Evolutionary conservation across 1,140 invertebrate species (phyloP), one percentile per base, ranked within the genome.

Genomic region (Akabosia matsudoensis): DNA sequence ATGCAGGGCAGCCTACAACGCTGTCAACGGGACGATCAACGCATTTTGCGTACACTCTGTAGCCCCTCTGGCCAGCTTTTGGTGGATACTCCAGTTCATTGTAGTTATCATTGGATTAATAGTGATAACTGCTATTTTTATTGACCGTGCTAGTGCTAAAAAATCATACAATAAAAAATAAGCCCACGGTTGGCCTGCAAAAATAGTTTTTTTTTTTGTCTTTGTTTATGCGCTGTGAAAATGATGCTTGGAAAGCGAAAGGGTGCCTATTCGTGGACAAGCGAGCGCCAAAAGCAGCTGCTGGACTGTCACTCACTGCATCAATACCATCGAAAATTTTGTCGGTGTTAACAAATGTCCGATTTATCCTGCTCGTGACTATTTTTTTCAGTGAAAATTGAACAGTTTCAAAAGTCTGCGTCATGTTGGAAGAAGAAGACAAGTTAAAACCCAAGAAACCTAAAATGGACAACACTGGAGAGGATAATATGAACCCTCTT

Each of bases 31-130:
- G 13, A 61, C 54, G 14, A 4, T 61, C 14, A 22, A 4, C 7
- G 13, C 24, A 4, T 61, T 61, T 24, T 61, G 54, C 24, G 14
- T 16, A 4, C 13, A 22, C 4, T 16, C 24, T 22, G 14, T 24
- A 4, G 54, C 54, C 24, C 54, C 54, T n/a, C 13, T 61, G 7
- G 24, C 7, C 3, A 24, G 14, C 14, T 61, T 61, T 61, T 61
- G 54, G 54, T 61, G 54, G 54, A 61, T 61, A 10, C 54, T 61
- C 24, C 54, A 61, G 54, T 61, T n/a, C 24, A 14, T 61, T 22
- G 13, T 22, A 7, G 3, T 22, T 4, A 61, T 22, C 7, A 16
- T 61, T 22, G 4, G 13, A 10, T 61, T 61, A 4, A 61, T 61
- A 10, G 24, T 61, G 13, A 22, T 61, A 4, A 61, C 54, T 24